Percentiles rank a stretch among this genome's conserved stretches.
Conservation (phyloP, 1,140 invertebrate species). For the Bombus sylvicola region DNA sequence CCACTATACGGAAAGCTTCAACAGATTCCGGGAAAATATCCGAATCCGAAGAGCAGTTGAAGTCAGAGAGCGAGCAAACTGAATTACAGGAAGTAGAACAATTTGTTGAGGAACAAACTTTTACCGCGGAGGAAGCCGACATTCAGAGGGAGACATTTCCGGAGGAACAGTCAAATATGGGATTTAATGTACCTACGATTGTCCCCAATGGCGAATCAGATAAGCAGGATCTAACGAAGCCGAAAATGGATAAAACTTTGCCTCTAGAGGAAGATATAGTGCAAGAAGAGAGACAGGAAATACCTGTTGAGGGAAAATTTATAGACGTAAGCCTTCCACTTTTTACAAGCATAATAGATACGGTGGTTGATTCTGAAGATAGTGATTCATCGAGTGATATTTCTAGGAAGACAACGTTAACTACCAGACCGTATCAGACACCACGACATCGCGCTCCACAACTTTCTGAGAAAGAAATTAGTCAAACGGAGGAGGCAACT, state of each 20-base stretch:
- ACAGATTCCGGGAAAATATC: constrained; percentile 6
- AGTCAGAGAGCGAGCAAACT: neutral
- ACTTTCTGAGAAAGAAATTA: constrained; percentile 39
- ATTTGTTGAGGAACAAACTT: neutral
- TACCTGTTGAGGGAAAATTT: constrained; percentile 18
- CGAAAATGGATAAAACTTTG: neutral
- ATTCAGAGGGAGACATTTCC: neutral
- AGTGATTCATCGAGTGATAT: constrained; percentile 79
- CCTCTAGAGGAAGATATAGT: too few species aligned
- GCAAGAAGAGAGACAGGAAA: neutral
- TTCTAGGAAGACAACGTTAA: constrained; percentile 78
- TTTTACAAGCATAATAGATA: constrained; percentile 60
- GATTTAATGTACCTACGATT: too few species aligned
- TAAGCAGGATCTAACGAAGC: neutral
- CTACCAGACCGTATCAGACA: constrained; percentile 73
- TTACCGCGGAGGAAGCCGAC: neutral
- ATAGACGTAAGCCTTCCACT: constrained; percentile 64
- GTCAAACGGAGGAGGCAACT: neutral
- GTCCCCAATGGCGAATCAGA: neutral
- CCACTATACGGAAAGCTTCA: neutral
- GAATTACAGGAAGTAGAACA: neutral
- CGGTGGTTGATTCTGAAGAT: constrained; percentile 66
- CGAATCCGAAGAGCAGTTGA: neutral
- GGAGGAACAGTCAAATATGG: neutral
- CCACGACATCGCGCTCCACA: constrained; percentile 68